Evolutionary conservation across 1,140 invertebrate species (phyloP).

Genomic region (Leptinotarsa texana): DNA sequence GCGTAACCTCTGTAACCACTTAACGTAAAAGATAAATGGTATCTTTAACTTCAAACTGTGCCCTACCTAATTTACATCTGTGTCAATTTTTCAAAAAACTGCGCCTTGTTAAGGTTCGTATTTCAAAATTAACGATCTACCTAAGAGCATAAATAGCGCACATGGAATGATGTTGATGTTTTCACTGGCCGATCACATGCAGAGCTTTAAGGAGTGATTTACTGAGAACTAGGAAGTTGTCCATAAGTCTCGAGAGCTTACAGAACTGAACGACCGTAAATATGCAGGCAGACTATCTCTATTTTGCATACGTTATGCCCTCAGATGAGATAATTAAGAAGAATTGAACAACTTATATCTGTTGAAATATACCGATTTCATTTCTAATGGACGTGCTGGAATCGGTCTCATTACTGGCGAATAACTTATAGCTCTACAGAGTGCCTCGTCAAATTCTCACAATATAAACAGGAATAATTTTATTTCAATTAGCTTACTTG

Average conservation of each 20-base stretch:
- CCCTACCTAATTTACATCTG: constrained; percentile 19
- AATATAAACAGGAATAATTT: too few relatives aligned
- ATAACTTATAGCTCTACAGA: too few relatives aligned
- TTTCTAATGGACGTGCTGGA: background rate
- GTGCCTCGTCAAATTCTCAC: too few relatives aligned
- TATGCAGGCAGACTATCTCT: constrained; percentile 15
- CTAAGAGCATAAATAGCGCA: constrained; percentile 41
- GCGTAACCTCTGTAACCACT: constrained; percentile 7
- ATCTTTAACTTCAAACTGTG: constrained; percentile 8
- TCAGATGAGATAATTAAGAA: constrained; percentile 24
- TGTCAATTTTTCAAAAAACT: constrained; percentile 17
- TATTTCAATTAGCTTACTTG: too few relatives aligned
- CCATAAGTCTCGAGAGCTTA: constrained; percentile 21
- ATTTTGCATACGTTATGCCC: constrained; percentile 26
- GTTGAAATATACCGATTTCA: background rate
- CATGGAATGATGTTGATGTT: constrained; percentile 42
- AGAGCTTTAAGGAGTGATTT: constrained; percentile 46
- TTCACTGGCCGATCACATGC: constrained; percentile 43
- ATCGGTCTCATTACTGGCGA: too few relatives aligned
- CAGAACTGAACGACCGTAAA: constrained; percentile 14
- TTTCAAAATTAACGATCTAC: constrained; percentile 32
- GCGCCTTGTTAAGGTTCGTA: constrained; percentile 17
- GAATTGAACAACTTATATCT: constrained; percentile 12
- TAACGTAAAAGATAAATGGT: background rate
- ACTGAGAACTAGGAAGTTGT: constrained; percentile 45